phyloP scores from a whole-genome alignment of 2,797 vertebrate genomes.

The Mormyrus hasselquistii region DNA sequence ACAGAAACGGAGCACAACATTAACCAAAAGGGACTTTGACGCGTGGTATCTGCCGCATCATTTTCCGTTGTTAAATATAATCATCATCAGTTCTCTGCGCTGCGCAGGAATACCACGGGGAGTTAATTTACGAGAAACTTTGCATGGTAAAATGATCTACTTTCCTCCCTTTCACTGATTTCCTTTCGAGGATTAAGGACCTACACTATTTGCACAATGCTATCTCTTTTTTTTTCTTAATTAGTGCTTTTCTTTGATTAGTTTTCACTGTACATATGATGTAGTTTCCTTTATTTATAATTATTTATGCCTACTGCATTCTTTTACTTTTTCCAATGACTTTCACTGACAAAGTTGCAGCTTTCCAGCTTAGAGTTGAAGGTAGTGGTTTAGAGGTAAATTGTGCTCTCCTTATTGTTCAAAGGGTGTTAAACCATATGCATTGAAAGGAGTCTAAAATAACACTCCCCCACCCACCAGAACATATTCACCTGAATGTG shows the following conservation, averaged over 20 bases:
- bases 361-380: background rate
- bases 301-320: background rate
- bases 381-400: background rate
- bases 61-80: constrained; percentile 64
- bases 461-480: background rate
- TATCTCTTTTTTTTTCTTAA: constrained; percentile 26
- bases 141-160: constrained; percentile 54
- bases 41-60: constrained; percentile 39
- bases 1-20: constrained; percentile 41
- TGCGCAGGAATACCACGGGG: constrained; percentile 44
- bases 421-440: background rate
- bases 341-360: background rate
- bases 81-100: constrained; percentile 53
- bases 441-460: background rate
- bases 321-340: background rate
- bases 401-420: background rate
- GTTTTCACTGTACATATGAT: background rate
- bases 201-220: constrained; percentile 22
- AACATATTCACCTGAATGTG: background rate
- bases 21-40: constrained; percentile 33
- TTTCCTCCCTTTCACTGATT: constrained; percentile 36
- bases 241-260: background rate
- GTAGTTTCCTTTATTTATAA: background rate
- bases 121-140: constrained; percentile 53
- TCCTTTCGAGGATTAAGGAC: constrained; percentile 40